phyloP scores from a whole-genome alignment of 2,113 vertebrate species.

The Psophia crepitans region DNA sequence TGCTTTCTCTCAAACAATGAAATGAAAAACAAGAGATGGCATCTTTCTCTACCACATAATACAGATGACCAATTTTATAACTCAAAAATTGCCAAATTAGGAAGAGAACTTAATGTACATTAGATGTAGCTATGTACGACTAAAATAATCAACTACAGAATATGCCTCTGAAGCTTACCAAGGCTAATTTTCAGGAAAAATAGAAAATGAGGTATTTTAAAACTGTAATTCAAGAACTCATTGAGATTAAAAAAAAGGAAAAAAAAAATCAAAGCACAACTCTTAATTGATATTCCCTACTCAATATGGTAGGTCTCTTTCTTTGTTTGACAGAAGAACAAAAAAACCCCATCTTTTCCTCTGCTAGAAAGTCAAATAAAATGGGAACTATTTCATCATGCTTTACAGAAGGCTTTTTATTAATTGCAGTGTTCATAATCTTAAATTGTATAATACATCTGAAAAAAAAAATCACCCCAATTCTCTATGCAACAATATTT shows the following conservation, averaged over 20 bases:
- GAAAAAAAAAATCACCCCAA: background rate
- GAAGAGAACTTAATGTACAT: background rate
- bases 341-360: background rate
- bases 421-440: background rate
- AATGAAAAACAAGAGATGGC: slow-evolving; percentile 9
- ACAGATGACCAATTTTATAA: background rate
- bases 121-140: background rate
- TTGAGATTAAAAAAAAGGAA: background rate
- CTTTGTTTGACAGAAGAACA: background rate
- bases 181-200: background rate
- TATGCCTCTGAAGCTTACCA: background rate
- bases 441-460: background rate
- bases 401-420: background rate
- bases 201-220: background rate
- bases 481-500: background rate
- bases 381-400: background rate
- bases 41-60: background rate
- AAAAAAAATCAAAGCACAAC: background rate
- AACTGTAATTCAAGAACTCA: background rate
- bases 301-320: background rate
- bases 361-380: background rate
- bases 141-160: background rate
- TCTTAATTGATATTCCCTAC: background rate
- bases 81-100: background rate
- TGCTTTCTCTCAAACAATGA: slow-evolving; percentile 24